phyloP scores from a whole-genome alignment of 2,113 vertebrate species.

The Balaenoptera acutorostrata region DNA sequence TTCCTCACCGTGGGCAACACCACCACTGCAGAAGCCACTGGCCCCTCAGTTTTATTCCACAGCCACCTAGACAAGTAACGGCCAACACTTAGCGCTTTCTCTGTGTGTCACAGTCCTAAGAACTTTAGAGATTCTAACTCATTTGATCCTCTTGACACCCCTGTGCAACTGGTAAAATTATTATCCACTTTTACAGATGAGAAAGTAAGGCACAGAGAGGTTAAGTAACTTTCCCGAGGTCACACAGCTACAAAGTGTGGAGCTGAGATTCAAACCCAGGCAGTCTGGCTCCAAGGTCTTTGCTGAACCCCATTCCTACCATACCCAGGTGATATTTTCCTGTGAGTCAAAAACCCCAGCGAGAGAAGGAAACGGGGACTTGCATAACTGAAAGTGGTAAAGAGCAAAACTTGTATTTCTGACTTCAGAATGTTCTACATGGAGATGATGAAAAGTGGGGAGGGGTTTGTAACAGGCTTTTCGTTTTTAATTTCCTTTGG shows the following conservation, averaged over 20 bases:
- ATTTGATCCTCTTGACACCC: background rate
- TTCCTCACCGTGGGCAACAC: background rate
- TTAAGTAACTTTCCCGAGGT: background rate
- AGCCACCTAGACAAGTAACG: background rate
- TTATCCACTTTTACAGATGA: background rate
- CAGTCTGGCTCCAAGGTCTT: background rate
- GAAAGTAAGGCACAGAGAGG: background rate
- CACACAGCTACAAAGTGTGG: background rate
- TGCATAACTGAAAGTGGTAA: background rate
- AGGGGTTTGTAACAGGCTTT: background rate
- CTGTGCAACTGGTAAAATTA: no score
- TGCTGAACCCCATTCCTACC: background rate
- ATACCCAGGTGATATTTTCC: background rate
- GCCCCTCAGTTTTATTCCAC: background rate
- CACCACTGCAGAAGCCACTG: fast-evolving
- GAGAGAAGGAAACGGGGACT: background rate
- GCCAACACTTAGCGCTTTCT: fast-evolving
- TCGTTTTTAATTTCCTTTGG: background rate
- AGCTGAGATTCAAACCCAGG: background rate
- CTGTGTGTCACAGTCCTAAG: background rate
- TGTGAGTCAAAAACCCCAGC: background rate
- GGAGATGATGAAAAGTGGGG: background rate
- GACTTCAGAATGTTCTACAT: fast-evolving
- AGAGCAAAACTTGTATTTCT: background rate
- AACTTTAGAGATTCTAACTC: background rate